These are phyloP conservation scores for Alfaro cultratus DNA, from an alignment of 2,797 vertebrate species.

Conservation along the genomic window DNA sequence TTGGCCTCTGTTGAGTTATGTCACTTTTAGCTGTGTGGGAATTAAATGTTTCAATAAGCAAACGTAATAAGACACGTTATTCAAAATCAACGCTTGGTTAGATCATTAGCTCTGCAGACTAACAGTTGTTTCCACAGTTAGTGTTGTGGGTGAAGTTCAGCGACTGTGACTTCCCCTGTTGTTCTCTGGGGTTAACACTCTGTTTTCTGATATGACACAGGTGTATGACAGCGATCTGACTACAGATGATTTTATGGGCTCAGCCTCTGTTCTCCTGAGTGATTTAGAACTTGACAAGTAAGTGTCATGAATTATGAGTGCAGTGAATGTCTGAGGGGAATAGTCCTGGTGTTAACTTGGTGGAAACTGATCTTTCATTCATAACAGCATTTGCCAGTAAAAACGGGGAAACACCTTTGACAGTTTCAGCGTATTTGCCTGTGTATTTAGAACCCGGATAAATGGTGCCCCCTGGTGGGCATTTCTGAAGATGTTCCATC, in stretches of 20 bases:
- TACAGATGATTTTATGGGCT: conserved; percentile 96
- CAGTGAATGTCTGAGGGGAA: neutral
- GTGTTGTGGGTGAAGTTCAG: neutral
- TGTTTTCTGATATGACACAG: conserved; percentile 58
- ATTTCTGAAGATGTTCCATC: neutral
- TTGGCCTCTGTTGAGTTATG: neutral
- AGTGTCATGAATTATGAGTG: conserved; percentile 15
- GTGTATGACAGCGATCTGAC: conserved; percentile 96
- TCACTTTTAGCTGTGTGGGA: neutral
- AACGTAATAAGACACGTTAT: neutral
- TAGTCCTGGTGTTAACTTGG: neutral
- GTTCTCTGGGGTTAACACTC: neutral
- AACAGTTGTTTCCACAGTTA: neutral
- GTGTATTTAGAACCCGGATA: neutral
- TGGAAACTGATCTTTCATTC: neutral
- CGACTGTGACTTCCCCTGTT: neutral
- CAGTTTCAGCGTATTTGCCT: neutral
- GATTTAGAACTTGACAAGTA: conserved; percentile 92
- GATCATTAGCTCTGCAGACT: neutral
- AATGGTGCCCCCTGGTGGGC: conserved; percentile 18
- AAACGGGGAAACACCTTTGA: neutral
- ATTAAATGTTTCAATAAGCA: conserved; percentile 4
- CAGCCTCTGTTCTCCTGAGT: conserved; percentile 80
- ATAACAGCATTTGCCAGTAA: neutral
- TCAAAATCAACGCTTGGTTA: neutral